Base-by-base conservation (phyloP, 2,797 vertebrate genomes). In the Bucorvus abyssinicus region DNA sequence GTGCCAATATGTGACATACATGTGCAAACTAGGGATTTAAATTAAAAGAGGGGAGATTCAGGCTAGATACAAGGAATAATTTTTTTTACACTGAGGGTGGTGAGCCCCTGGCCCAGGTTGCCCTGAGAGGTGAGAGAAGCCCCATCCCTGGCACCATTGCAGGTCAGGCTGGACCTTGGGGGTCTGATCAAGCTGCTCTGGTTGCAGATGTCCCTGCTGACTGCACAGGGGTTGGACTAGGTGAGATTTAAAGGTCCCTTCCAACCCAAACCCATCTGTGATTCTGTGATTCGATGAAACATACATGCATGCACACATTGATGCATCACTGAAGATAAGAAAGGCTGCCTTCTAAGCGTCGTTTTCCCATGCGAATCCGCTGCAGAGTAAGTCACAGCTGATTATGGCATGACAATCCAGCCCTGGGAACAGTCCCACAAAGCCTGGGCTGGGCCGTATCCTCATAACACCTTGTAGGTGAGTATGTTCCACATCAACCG, bases 401-500 rank as follows among this genome's bases (percentile, higher is more conserved):
- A 32, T n/a, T 4, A 20, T 1, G 19, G 14, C 38, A 27, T 1
- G 2, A 55, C 38, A 26, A 47, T 13, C 8, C 18, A n/a, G 7
- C 20, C 71, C 63, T 50, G 26, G 32, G 44, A 52, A 47, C 24
- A 30, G 23, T 19, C 68, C 59, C 34, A n/a, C 27, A 49, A 61
- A 60, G 34, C 30, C 61, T 15, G 30, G 32, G 17, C 38, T 40
- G 23, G 17, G 20, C 12, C 6, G 2, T 30, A 52, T 8, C 40
- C n/a, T 52, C 38, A 0, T 4, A 21, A 23, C 7, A 10, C 21
- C 44, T 55, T 9, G 9, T 5, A 27, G n/a, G 18, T 26, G 20
- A 27, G 4, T 11, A 5, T 3, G 7, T 14, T 36, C 36, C 20
- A 26, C 18, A 20, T 3, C 42, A 32, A 6, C 2, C 1, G 0